Base-by-base conservation (phyloP, 2,888 invertebrate species). In the Saturnia japonica region DNA sequence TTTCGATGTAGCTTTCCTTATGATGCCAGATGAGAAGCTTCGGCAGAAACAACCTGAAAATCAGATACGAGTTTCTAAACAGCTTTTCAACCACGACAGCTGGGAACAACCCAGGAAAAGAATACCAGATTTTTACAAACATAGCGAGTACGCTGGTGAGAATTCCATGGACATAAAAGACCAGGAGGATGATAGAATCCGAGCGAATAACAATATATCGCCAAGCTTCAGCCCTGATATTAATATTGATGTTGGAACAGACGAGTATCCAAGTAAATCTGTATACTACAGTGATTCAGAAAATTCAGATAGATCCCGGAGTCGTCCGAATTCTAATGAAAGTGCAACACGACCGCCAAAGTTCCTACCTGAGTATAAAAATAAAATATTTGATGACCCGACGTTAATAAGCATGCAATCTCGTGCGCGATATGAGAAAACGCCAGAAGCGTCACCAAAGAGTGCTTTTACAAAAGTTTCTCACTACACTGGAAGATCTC, bases 1-100 rank as follows among this genome's bases (percentile, higher is more conserved):
- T 0, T 98, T 98, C 85, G 98, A 98, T 86, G 98, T 98, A 14
- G 98, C 98, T 0, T 98, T 98, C 81, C 91, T 98, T 42, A 97
- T 98, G 95, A 96, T 97, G 87, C 97, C 97, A 1, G 97, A 98
- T 84, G 97, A 97, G 74, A 97, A 97, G 81, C 88, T 97, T 67
- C 96, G 96, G 70, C 95, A 96, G 67, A 95, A 96, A 78, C 95
- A 95, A 76, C 93, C 90, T 68, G 95, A 95, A 74, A 91, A 95
- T 76, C 95, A 94, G 82, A 87, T 94, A 47, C 85, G 95, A 81
- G 91, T 95, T 34, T 92, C 94, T 0, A 95, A 94, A 76, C 93
- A 94, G 77, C 82, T 94, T 62, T 93, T 94, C 70, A 88, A 89
- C 70, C 91, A 90, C 74, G 94, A 85, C 87, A 95, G 88, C 77